Conservation (phyloP, 2,797 vertebrate genomes). For the Enteromius treurensis region DNA sequence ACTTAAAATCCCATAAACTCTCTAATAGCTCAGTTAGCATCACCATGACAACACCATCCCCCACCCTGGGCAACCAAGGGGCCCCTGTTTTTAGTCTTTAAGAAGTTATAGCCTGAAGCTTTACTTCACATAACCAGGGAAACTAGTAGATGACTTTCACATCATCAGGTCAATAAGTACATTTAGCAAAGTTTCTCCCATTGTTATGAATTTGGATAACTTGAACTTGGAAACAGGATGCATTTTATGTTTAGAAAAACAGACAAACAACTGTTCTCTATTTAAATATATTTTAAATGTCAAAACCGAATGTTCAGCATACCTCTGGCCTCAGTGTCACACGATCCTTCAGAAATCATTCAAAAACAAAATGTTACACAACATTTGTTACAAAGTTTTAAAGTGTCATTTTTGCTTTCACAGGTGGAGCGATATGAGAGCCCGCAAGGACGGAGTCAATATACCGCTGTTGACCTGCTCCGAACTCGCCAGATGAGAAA, state of each 20-base stretch:
- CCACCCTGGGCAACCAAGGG: slow-evolving; percentile 37
- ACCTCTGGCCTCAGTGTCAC: not conserved
- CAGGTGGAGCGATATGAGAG: slow-evolving; percentile 69
- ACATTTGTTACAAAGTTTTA: not conserved
- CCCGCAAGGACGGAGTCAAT: slow-evolving; percentile 35
- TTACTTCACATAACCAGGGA: slow-evolving; percentile 27
- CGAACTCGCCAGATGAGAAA: slow-evolving; percentile 79
- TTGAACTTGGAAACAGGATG: not conserved
- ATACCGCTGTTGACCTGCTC: slow-evolving; percentile 76
- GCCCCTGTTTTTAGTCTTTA: slow-evolving; percentile 29
- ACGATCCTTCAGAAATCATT: not conserved
- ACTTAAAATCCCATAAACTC: slow-evolving; percentile 64
- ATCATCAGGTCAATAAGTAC: slow-evolving; percentile 13
- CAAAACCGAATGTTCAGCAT: not conserved
- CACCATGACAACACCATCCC: slow-evolving; percentile 49
- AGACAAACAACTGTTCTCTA: too few relatives aligned
- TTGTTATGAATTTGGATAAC: not conserved
- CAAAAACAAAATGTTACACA: not conserved
- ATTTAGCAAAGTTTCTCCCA: not conserved
- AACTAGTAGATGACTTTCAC: slow-evolving; percentile 38
- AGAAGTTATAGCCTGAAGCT: slow-evolving; percentile 44
- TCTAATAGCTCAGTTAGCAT: slow-evolving; percentile 33
- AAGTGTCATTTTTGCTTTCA: slow-evolving; percentile 37
- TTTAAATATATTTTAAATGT: not conserved
- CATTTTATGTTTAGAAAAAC: not conserved